Conservation (phyloP, 2,888 invertebrate genomes). For the Fragum fragum region DNA sequence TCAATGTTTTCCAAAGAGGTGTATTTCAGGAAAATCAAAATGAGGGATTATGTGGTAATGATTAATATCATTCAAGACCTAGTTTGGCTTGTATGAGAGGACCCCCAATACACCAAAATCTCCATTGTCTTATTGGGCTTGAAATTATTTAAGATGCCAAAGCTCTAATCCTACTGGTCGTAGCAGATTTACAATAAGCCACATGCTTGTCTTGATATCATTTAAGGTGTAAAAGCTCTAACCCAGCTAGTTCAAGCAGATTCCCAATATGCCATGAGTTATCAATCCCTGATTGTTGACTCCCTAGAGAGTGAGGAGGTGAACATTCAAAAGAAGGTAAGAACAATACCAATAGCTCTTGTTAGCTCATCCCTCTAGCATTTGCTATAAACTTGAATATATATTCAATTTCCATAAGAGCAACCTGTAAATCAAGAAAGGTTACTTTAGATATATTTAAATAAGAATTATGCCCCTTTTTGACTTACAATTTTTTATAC, state of each 20-base stretch:
- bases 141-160: constrained; percentile 82
- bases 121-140: constrained; percentile 82
- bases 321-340: constrained; percentile 80
- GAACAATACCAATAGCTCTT: background rate
- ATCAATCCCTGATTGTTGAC: constrained; percentile 84
- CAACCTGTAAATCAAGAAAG: no score
- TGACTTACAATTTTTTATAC: no score
- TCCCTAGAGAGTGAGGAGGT: constrained; percentile 84
- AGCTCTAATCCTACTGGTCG: constrained; percentile 80
- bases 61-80: constrained; percentile 82
- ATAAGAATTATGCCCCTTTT: no score
- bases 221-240: constrained; percentile 83
- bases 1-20: no score
- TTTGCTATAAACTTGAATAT: no score
- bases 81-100: constrained; percentile 77
- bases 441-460: no score
- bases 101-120: constrained; percentile 79
- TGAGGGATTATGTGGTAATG: no score
- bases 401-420: no score
- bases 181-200: constrained; percentile 78
- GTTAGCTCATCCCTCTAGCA: no score
- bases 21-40: no score
- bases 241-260: constrained; percentile 78
- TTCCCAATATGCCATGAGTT: constrained; percentile 79
- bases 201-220: constrained; percentile 83